Evolutionary conservation across 2,113 vertebrate genomes (phyloP).

Genomic region (Mustelus asterias): DNA sequence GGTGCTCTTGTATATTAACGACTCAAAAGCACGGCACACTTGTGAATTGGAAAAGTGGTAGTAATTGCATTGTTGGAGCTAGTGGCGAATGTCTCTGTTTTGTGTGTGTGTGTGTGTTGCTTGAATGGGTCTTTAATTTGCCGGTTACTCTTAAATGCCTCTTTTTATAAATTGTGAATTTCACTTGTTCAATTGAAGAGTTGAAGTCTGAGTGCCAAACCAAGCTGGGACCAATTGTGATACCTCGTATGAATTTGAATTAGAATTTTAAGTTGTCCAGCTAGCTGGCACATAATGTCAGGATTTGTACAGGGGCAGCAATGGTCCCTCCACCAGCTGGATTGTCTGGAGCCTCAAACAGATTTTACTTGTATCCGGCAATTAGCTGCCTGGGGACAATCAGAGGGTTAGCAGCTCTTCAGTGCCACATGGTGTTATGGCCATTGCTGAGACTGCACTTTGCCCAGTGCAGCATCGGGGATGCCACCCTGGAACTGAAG

Average conservation of each 20-base stretch:
- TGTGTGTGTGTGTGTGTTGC: background rate
- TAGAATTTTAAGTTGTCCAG: background rate
- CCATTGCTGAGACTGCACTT: too few species aligned
- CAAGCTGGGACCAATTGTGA: background rate
- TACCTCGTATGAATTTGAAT: background rate
- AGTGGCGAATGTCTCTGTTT: background rate
- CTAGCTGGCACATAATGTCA: background rate
- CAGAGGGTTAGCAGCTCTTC: too few species aligned
- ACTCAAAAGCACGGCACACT: background rate
- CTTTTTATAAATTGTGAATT: background rate
- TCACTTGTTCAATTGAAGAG: background rate
- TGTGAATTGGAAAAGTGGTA: background rate
- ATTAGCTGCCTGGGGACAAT: too few species aligned
- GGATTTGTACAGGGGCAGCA: too few species aligned
- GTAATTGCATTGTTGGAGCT: background rate
- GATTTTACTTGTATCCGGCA: too few species aligned
- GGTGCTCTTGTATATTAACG: background rate
- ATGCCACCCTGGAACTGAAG: too few species aligned
- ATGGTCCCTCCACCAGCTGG: too few species aligned
- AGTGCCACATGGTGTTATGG: too few species aligned
- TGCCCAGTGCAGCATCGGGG: too few species aligned
- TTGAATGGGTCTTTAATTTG: background rate
- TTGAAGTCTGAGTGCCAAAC: background rate
- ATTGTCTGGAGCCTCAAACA: too few species aligned
- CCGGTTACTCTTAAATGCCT: background rate